Conservation (phyloP, 2,113 vertebrate genomes). For the Prunella fulvescens region DNA sequence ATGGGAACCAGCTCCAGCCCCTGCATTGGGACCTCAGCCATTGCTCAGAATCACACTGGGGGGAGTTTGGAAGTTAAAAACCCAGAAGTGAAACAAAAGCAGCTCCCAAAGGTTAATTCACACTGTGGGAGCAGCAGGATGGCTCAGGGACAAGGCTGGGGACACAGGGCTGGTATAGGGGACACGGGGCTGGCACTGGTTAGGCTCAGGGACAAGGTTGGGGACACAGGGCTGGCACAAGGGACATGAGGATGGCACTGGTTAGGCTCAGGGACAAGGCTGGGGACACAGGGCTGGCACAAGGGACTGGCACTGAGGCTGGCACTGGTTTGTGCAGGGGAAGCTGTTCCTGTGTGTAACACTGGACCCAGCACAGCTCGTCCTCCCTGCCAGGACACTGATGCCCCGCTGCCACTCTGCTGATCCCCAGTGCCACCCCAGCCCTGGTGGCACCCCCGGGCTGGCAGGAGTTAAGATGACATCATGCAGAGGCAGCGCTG, state of each 20-base stretch:
- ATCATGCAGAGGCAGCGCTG: background rate
- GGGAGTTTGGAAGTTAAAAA: rapidly evolving
- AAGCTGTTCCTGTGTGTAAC: background rate
- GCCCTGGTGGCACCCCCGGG: background rate
- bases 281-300: background rate
- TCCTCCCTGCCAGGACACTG: background rate
- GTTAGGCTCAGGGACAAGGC: background rate
- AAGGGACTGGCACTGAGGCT: background rate
- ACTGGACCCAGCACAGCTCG: rapidly evolving
- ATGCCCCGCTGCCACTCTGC: background rate
- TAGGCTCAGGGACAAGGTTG: background rate
- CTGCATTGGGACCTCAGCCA: background rate
- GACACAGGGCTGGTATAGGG: background rate
- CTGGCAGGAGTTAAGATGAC: background rate
- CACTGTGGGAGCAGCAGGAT: background rate
- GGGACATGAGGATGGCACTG: too few relatives aligned
- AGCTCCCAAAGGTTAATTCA: background rate
- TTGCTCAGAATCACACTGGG: background rate
- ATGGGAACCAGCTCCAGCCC: background rate
- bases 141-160: background rate
- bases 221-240: background rate
- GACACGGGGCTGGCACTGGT: background rate
- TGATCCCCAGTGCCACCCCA: background rate
- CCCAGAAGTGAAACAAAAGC: background rate
- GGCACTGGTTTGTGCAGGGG: background rate